Evolutionary conservation across 2,888 invertebrate genomes (phyloP).

Genomic region (Ernsta delagoae): DNA sequence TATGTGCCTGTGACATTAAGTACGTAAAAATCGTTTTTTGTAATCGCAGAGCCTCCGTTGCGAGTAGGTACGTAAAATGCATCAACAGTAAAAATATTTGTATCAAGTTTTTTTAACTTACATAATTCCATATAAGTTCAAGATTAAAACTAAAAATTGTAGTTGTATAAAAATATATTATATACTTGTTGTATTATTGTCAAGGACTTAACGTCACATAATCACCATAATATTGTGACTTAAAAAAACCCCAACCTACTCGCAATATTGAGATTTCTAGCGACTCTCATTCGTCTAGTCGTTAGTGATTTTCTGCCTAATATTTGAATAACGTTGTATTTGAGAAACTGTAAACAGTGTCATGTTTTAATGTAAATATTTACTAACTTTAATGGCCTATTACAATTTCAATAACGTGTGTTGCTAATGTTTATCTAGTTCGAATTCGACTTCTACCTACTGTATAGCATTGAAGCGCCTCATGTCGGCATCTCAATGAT

Average conservation of each 20-base stretch:
- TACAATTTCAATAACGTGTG: conserved; percentile 72
- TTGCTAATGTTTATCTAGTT: conserved; percentile 74
- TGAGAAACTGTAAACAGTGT: conserved; percentile 76
- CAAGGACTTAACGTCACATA: too few species aligned
- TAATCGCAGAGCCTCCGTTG: conserved; percentile 11
- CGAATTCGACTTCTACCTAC: conserved; percentile 68
- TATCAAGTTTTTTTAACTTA: too few species aligned
- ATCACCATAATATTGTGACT: too few species aligned
- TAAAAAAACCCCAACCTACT: background rate
- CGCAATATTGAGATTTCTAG: conserved; percentile 43
- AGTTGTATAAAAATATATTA: background rate
- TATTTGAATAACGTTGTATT: conserved; percentile 73
- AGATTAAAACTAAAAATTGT: background rate
- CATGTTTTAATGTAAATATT: conserved; percentile 81
- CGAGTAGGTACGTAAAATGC: conserved; percentile 3
- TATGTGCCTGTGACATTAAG: conserved; percentile 67
- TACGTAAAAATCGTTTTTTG: conserved; percentile 20
- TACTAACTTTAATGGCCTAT: conserved; percentile 79
- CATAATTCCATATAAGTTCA: too few species aligned
- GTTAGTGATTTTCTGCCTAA: conserved; percentile 80
- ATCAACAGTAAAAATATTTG: too few species aligned
- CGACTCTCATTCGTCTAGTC: conserved; percentile 63
- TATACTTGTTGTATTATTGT: too few species aligned
- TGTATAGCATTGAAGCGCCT: conserved; percentile 51
- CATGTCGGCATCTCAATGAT: conserved; percentile 56